phyloP scores from a whole-genome alignment of 2,797 vertebrate genomes.

The Lagorchestes hirsutus region DNA sequence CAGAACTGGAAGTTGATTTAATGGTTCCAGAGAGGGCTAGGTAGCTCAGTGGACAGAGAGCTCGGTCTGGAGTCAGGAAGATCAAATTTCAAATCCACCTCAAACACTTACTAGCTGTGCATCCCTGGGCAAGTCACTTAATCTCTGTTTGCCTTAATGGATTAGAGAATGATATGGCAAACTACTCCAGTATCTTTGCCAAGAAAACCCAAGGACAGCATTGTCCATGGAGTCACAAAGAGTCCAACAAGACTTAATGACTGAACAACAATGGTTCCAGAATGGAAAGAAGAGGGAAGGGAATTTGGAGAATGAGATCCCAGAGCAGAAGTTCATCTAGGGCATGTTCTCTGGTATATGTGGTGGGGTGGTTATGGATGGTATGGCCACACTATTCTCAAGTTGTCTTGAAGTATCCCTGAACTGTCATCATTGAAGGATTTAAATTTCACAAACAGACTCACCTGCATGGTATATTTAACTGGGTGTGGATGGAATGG shows the following conservation, averaged over 20 bases:
- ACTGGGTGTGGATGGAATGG: not conserved
- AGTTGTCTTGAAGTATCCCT: not conserved
- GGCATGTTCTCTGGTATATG: not conserved
- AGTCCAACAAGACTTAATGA: not conserved
- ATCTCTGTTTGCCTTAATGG: not conserved
- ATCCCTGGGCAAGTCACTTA: not conserved
- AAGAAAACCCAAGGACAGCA: not conserved
- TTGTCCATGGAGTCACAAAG: not conserved
- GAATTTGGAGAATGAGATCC: not conserved
- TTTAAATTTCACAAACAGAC: not conserved
- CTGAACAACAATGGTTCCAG: not conserved
- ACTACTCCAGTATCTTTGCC: not conserved
- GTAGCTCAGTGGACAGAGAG: not conserved
- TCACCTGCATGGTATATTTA: not conserved
- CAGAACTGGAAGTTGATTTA: not conserved
- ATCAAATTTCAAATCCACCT: not conserved
- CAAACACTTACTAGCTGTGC: not conserved
- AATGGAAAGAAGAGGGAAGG: not conserved
- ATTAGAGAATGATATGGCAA: not conserved
- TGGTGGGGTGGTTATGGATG: not conserved
- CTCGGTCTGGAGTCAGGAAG: not conserved
- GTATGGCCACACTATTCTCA: not conserved
- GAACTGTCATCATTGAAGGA: not conserved
- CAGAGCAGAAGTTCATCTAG: not conserved
- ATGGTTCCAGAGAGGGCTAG: not conserved